Percentiles rank a stretch among this genome's conserved stretches.
Evolutionary conservation across 2,113 vertebrate genomes (phyloP).

Genomic region (Myrmecobius fasciatus): DNA sequence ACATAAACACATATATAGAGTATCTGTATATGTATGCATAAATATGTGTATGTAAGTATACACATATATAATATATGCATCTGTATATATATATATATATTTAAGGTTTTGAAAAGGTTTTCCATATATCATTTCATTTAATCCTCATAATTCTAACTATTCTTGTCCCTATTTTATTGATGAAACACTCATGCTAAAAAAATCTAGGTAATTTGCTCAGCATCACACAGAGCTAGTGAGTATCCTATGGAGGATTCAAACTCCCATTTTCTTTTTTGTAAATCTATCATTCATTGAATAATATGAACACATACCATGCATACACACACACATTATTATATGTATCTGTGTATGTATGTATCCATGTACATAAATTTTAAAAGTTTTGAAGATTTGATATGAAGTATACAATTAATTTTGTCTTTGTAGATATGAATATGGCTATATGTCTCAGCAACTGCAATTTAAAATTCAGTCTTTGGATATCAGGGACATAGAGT

Average conservation of each 20-base stretch:
- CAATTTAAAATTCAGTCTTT: not conserved
- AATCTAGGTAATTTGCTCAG: not conserved
- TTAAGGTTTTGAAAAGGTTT: not conserved
- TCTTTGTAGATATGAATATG: not conserved
- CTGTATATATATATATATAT: no score
- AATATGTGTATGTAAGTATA: not conserved
- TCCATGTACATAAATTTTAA: not conserved
- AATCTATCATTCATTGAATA: not conserved
- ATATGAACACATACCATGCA: not conserved
- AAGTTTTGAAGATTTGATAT: not conserved
- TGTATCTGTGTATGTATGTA: not conserved
- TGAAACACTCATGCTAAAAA: not conserved
- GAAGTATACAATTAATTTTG: not conserved
- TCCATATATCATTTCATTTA: not conserved
- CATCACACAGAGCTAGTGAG: not conserved
- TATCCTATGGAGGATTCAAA: not conserved
- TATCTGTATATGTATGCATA: not conserved
- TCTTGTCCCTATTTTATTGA: not conserved
- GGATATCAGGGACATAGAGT: no score
- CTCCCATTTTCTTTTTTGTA: not conserved
- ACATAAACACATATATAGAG: not conserved
- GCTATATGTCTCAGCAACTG: not conserved
- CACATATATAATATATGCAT: no score
- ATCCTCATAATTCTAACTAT: not conserved
- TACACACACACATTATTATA: no score